Evolutionary conservation across 2,797 vertebrate genomes (phyloP), one percentile per base, ranked within the genome.

Genomic region (Onychomys leucogaster): DNA sequence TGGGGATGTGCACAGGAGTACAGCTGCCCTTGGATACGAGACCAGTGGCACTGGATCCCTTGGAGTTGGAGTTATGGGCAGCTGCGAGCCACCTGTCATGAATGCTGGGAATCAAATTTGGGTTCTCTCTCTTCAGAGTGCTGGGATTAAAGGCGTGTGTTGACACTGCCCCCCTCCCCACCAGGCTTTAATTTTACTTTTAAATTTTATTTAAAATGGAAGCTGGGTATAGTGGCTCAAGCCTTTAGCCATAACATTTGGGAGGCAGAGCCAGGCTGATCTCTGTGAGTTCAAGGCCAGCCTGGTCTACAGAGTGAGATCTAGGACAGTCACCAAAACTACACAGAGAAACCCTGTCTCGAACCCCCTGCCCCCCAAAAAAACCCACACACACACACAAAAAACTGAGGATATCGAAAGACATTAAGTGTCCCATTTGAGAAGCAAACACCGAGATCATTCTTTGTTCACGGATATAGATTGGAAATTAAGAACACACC

Each of bases 401-500:
- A 49, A 49, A 49, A 49, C 46, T 11, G 7, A 73, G 77, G 14
- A 85, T 46, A 69, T 2, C 75, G 7, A 65, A 34, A 49, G 34
- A 86, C 2, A 76, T 10, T 19, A 85, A 84, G 43, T 63, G 49
- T 76, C 91, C 82, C 80, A 63, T 69, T 69, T 57, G 41, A 61
- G 83, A 87, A 88, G n/a, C 9, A 41, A 91, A 92, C 13, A 63
- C 11, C 6, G 43, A 46, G 57, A 41, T 55, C 52, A 77, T 55
- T 75, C 91, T 87, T 85, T 65, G 55, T 57, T 94, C 55, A 17
- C 67, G 85, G 55, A 61, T 37, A 37, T 37, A 43, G 23, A 46
- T 65, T 49, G 73, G n/a, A 95, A 91, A 85, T 94, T 57, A 87
- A 21, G 75, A 83, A 69, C 37, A 37, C 55, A 49, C 21, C 71